Evolutionary conservation across 2,113 vertebrate genomes (phyloP), one percentile per base, ranked within the genome.

Genomic region (Gambusia affinis): DNA sequence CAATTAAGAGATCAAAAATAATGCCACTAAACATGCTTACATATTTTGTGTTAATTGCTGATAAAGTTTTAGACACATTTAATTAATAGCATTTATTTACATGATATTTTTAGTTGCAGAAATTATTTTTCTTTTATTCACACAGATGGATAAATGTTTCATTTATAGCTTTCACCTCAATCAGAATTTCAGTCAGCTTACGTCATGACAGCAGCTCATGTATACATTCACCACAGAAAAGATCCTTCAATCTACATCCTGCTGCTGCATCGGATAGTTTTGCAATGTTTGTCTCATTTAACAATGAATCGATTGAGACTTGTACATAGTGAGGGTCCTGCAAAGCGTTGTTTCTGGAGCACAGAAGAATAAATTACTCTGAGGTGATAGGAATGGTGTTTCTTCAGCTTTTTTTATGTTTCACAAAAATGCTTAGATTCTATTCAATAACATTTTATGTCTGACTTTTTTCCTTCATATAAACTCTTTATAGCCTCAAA

Each of bases 171-270:
- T 73, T 44, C 69, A 82, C 39, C 85, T 87, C 66, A 90, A 60
- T 85, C 61, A 0, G 60, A 65, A 84, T 91, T 90, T 86, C 86
- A 79, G 31, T 66, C 69, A 30, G 67, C 87, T 91, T 91, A 87
- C 77, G 12, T 91, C 86, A 89, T 89, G 72, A 70, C 44, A 76
- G 60, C 2, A 29, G 86, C 84, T 89, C 79, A 78, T 75, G 72
- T 44, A 65, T 37, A 2, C 83, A 85, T 88, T 85, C 79, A n/a
- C 44, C 1, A 19, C 63, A 51, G 80, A 83, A 81, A 89, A 87
- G 83, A 42, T 47, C n/a, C 57, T 81, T 64, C 42, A 14, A 37
- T 80, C 54, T 64, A 15, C 31, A 28, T 75, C 67, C 35, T 65
- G 19, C 29, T 15, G 5, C 42, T 37, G 12, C 54, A 44, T 85